phyloP scores from a whole-genome alignment of 2,888 invertebrate genomes.

The Habrosyne pyritoides region DNA sequence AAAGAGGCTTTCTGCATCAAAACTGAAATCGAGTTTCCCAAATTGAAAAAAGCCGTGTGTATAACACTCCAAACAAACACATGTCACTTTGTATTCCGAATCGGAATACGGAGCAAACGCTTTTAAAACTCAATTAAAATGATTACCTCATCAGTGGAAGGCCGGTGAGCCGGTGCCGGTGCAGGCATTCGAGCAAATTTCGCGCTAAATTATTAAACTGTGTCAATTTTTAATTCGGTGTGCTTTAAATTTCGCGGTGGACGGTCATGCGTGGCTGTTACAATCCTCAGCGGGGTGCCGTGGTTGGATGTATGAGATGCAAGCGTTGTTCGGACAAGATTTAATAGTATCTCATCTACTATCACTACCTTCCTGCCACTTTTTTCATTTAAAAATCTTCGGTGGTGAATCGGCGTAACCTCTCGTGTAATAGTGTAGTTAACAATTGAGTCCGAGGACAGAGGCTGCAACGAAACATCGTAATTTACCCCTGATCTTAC shows the following conservation, averaged over 20 bases:
- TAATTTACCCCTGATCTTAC: too few relatives aligned
- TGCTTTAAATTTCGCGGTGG: conserved; percentile 46
- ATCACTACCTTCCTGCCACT: too few relatives aligned
- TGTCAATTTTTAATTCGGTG: conserved; percentile 46
- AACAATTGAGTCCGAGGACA: too few relatives aligned
- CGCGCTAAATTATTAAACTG: conserved; percentile 43
- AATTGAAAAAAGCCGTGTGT: background rate
- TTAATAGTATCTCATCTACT: too few relatives aligned
- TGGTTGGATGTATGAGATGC: conserved; percentile 4
- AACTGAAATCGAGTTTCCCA: background rate
- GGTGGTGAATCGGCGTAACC: too few relatives aligned
- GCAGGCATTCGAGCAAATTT: conserved; percentile 27
- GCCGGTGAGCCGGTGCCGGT: conserved; percentile 9
- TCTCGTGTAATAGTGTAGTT: too few relatives aligned
- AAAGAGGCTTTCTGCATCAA: background rate
- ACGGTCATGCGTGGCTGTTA: conserved; percentile 19
- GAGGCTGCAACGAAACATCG: too few relatives aligned
- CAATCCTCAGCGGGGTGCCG: conserved; percentile 13
- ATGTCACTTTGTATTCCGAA: background rate
- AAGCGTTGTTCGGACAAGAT: background rate
- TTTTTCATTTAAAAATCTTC: too few relatives aligned
- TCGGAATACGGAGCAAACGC: conserved; percentile 3
- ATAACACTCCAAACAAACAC: background rate
- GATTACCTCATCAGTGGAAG: conserved; percentile 34
- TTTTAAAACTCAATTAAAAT: conserved; percentile 21